A percentile compares a stretch with the other conserved stretches of the same genome.
phyloP scores from a whole-genome alignment of 37 sponge, comb jelly and placozoan species.

The Axinella damicornis region DNA sequence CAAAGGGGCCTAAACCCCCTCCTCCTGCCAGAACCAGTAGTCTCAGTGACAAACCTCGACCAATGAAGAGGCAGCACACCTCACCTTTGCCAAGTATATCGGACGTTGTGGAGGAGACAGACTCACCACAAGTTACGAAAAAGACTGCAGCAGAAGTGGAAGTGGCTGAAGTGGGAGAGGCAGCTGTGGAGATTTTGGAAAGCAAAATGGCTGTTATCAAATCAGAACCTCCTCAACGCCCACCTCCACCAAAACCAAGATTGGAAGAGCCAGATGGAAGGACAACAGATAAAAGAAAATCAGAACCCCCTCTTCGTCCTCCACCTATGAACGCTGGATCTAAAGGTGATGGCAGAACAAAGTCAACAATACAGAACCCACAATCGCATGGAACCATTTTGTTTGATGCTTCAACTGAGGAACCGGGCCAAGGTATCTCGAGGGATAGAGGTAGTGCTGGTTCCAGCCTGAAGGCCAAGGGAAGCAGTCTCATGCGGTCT shows the following conservation, averaged over 20 bases:
- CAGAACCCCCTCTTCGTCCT: too few relatives aligned
- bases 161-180: neutral
- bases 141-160: neutral
- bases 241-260: neutral
- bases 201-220: neutral
- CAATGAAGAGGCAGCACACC: neutral
- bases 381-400: too few relatives aligned
- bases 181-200: too few relatives aligned
- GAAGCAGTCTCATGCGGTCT: conserved; percentile 38
- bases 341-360: too few relatives aligned
- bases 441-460: too few relatives aligned
- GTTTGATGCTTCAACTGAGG: neutral
- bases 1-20: conserved; percentile 31
- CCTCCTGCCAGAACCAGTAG: conserved; percentile 31
- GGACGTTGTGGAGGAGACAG: neutral
- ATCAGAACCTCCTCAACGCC: neutral
- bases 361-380: too few relatives aligned
- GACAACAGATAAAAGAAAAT: too few relatives aligned
- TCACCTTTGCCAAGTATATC: neutral
- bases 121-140: neutral
- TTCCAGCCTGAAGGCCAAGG: conserved; percentile 5
- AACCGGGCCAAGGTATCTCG: neutral
- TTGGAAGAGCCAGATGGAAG: too few relatives aligned
- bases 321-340: too few relatives aligned
- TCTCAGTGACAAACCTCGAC: neutral